Evolutionary conservation across 64 coral and sea anemone genomes (phyloP).

Genomic region (Platygyra sinensis): DNA sequence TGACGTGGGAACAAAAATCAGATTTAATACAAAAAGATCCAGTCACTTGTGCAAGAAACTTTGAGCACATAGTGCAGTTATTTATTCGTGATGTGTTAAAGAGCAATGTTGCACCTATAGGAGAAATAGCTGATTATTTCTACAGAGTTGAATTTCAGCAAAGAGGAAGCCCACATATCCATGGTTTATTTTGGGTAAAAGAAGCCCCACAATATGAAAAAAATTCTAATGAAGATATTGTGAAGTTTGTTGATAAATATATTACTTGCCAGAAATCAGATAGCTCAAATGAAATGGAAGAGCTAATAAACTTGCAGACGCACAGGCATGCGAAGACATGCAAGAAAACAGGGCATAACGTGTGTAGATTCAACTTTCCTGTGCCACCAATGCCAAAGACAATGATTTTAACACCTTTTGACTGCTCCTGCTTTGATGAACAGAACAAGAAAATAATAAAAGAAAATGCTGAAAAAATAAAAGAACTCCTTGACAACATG

Average conservation of each 20-base stretch:
- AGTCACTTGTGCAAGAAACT: slow-evolving; percentile 46
- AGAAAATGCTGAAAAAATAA: slow-evolving; percentile 10
- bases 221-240: slow-evolving; percentile 30
- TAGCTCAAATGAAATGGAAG: slow-evolving; percentile 10
- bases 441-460: background rate
- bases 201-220: slow-evolving; percentile 26
- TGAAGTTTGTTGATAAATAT: slow-evolving; percentile 49
- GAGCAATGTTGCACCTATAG: background rate
- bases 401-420: slow-evolving; percentile 23
- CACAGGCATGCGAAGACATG: slow-evolving; percentile 7
- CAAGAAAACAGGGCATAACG: slow-evolving; percentile 27
- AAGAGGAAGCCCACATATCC: slow-evolving; percentile 42
- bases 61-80: slow-evolving; percentile 51
- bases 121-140: slow-evolving; percentile 34
- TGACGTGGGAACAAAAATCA: slow-evolving; percentile 29
- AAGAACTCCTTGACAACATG: slow-evolving; percentile 8
- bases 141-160: slow-evolving; percentile 29
- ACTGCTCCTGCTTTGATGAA: background rate
- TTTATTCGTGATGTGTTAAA: slow-evolving; percentile 36
- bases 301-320: slow-evolving; percentile 18
- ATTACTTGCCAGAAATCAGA: slow-evolving; percentile 33
- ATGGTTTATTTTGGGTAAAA: slow-evolving; percentile 33
- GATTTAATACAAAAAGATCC: slow-evolving; percentile 40
- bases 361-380: slow-evolving; percentile 34
- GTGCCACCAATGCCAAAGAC: slow-evolving; percentile 28